Conservation (phyloP, 2,797 vertebrate genomes). For the Myotis pilosus region DNA sequence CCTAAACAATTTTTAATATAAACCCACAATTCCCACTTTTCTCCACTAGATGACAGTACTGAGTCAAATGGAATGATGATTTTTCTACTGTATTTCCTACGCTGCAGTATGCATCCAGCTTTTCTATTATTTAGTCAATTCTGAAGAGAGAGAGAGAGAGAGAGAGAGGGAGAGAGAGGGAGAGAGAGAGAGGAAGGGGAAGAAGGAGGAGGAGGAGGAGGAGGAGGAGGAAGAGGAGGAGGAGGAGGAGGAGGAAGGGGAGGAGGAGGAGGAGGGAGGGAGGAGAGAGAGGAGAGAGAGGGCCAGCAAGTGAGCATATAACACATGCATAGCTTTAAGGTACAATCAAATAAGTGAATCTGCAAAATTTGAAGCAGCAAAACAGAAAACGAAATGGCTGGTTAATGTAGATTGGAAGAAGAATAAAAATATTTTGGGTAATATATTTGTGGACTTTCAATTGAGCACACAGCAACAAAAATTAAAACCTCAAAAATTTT, state of each 20-base stretch:
- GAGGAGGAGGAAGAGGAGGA: too few species aligned
- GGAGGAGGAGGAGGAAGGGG: too few species aligned
- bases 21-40: neutral
- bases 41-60: conserved; percentile 31
- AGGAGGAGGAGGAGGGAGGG: too few species aligned
- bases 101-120: neutral
- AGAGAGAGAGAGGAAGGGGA: too few species aligned
- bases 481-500: neutral
- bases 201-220: too few species aligned
- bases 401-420: neutral
- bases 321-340: neutral
- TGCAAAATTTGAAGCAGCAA: neutral
- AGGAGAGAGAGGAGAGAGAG: neutral
- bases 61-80: neutral
- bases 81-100: neutral
- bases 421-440: neutral
- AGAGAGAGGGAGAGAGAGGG: neutral
- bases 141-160: neutral
- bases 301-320: neutral
- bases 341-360: neutral
- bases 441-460: neutral
- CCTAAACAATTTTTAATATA: neutral
- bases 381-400: neutral
- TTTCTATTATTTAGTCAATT: neutral
- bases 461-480: neutral